Evolutionary conservation across 1,140 invertebrate species (phyloP).

Genomic region (Aphidius ervi): DNA sequence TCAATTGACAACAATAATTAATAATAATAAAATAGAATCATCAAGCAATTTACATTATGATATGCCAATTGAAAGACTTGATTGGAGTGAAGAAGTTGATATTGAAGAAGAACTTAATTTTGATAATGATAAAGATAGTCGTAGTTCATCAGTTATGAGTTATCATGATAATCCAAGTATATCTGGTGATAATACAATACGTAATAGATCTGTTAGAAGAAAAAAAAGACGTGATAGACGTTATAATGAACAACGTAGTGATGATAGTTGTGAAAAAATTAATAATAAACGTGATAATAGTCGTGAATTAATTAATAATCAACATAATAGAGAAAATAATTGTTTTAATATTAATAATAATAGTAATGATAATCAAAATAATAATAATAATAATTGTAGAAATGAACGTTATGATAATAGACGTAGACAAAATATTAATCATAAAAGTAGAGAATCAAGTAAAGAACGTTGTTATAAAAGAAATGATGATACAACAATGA

Average conservation of each 20-base stretch:
- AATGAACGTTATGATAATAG: neutral
- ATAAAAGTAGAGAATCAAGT: slow-evolving; percentile 47
- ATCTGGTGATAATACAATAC: slow-evolving; percentile 29
- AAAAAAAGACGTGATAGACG: slow-evolving; percentile 38
- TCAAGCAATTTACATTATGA: slow-evolving; percentile 31
- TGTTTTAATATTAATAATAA: slow-evolving; percentile 48
- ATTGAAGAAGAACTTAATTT: slow-evolving; percentile 38
- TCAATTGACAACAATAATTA: slow-evolving; percentile 36
- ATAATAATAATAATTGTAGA: slow-evolving; percentile 35
- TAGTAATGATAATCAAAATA: slow-evolving; percentile 39
- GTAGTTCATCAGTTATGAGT: slow-evolving; percentile 57
- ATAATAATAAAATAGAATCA: slow-evolving; percentile 13
- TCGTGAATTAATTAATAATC: slow-evolving; percentile 47
- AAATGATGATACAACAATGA: slow-evolving; percentile 38
- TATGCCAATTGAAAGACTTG: slow-evolving; percentile 36
- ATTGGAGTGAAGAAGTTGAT: slow-evolving; percentile 60
- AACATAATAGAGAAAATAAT: slow-evolving; percentile 50
- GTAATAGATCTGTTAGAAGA: slow-evolving; percentile 29
- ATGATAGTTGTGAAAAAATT: slow-evolving; percentile 37
- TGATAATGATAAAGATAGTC: slow-evolving; percentile 53
- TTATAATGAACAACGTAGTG: slow-evolving; percentile 27
- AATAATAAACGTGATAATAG: slow-evolving; percentile 44
- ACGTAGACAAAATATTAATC: slow-evolving; percentile 30
- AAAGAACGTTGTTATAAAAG: slow-evolving; percentile 46
- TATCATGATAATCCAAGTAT: slow-evolving; percentile 49